Evolutionary conservation across 2,888 invertebrate genomes (phyloP), one percentile per base, ranked within the genome.

Genomic region (Caenorhabditis sp.): DNA sequence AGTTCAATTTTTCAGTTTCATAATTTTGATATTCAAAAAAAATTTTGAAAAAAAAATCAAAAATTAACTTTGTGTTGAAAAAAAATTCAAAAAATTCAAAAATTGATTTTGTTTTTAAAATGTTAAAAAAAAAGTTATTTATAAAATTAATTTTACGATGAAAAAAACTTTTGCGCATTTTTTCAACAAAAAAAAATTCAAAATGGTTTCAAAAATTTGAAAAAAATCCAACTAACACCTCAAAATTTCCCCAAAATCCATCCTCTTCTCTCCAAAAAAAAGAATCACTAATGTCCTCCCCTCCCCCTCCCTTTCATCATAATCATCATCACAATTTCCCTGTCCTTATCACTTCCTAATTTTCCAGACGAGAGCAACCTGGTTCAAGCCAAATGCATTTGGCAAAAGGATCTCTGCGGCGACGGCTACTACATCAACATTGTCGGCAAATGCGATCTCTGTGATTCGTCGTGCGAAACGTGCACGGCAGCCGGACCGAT

Each of bases 351-450:
- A 26, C 1, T 13, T 51, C 24, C 13, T 24, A 4, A 44, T 18
- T 40, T 26, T 53, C 22, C 82, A 90, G 91, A 90, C 47, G 88
- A 88, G 70, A 74, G 85, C n/a, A 88, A 89, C 72, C 79, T 88
- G 61, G 83, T 90, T 26, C 91, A 91, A 85, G 90, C 91, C 0
- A 77, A 87, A 15, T 91, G 91, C 62, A 85, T 91, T 50, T 82
- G 88, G 68, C 70, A 80, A 47, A 87, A 87, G 72, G 89, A 91
- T 68, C 79, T 87, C 47, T 91, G 91, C 83, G 88, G 88, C 4
- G 72, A 71, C 8, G 91, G 91, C 4, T 91, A 90, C 72, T 91
- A 84, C 82, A 83, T 89, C 60, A 84, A 83, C 53, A 80, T 82
- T 1, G 80, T 86, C 26, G 85, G 84, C 32, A 85, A 88, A 56